Evolutionary conservation across 2,113 vertebrate species (phyloP).

Genomic region (Albula glossodonta): DNA sequence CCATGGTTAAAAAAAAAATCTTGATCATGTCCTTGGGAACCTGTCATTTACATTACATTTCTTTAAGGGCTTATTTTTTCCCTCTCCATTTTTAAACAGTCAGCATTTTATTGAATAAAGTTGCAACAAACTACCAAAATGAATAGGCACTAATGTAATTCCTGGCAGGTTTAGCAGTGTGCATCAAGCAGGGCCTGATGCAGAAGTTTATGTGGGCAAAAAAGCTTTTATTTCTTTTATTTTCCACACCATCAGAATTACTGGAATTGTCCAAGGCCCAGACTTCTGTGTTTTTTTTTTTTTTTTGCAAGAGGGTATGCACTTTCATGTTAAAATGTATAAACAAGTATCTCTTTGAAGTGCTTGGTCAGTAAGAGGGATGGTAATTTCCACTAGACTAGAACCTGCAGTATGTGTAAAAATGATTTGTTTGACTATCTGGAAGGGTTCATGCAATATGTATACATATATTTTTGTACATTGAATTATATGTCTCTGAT

Average conservation of each 20-base stretch:
- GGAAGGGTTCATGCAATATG: constrained; percentile 22
- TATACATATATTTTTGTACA: background rate
- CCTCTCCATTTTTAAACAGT: background rate
- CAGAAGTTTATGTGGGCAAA: background rate
- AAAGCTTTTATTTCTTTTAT: background rate
- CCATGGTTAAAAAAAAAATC: constrained; percentile 6
- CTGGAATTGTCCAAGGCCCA: background rate
- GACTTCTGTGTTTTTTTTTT: background rate
- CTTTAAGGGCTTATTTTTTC: background rate
- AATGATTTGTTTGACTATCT: constrained; percentile 21
- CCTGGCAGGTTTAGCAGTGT: background rate
- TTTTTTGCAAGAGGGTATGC: background rate
- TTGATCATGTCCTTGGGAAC: background rate
- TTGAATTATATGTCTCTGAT: background rate
- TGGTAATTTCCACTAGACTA: constrained; percentile 8
- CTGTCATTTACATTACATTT: background rate
- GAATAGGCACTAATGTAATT: background rate
- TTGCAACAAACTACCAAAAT: background rate
- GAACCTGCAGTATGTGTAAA: constrained; percentile 14
- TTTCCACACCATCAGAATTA: background rate
- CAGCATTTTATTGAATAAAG: background rate
- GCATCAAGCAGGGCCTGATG: background rate
- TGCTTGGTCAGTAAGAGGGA: constrained; percentile 15
- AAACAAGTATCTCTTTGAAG: background rate
- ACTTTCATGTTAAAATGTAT: constrained; percentile 1